phyloP scores from a whole-genome alignment of 64 coral and sea anemone species.

The Acropora tenuis region DNA sequence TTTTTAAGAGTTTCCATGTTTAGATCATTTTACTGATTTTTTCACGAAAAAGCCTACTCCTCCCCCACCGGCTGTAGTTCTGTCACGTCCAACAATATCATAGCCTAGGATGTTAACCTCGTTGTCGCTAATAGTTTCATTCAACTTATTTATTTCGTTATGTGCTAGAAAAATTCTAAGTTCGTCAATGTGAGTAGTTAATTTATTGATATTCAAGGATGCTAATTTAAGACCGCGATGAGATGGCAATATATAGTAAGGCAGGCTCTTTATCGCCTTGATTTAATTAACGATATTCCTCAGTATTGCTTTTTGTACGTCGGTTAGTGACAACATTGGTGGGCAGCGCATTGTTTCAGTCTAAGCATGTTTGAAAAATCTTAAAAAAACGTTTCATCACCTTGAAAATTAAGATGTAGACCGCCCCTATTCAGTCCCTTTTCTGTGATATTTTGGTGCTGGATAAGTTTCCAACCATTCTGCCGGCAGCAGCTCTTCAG shows the following conservation, averaged over 20 bases:
- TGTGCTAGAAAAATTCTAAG: conserved; percentile 37
- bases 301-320: conserved; percentile 3
- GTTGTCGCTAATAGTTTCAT: conserved; percentile 49
- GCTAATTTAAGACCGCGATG: conserved; percentile 32
- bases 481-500: too few relatives aligned
- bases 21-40: conserved; percentile 23
- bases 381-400: conserved; percentile 25
- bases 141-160: conserved; percentile 69
- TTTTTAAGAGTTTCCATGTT: neutral
- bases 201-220: conserved; percentile 29
- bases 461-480: neutral
- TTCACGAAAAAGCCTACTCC: neutral
- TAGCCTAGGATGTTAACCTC: conserved; percentile 66
- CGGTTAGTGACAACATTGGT: neutral
- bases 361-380: conserved; percentile 13
- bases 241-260: conserved; percentile 21
- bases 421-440: too few relatives aligned
- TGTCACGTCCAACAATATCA: conserved; percentile 70
- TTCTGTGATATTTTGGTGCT: neutral
- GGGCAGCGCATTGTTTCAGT: neutral
- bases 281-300: neutral
- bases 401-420: conserved; percentile 23
- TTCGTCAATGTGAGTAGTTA: conserved; percentile 34
- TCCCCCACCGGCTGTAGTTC: conserved; percentile 2
- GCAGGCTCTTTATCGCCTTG: neutral